Evolutionary conservation across 2,113 vertebrate genomes (phyloP), one percentile per base, ranked within the genome.

Genomic region (Pollimyrus isidori): DNA sequence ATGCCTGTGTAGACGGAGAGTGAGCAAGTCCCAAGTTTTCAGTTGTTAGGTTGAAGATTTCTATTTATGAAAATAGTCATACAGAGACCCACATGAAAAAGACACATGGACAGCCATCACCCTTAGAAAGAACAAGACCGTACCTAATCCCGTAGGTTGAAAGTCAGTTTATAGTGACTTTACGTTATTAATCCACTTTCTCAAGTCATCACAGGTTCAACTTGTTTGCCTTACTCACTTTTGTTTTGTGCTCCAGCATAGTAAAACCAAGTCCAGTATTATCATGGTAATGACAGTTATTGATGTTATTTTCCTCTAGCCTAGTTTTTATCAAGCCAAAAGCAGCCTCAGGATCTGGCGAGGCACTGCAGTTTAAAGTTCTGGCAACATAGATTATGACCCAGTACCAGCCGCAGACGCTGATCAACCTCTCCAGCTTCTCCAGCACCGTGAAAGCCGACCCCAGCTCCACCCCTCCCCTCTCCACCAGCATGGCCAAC

Each of bases 401-500:
- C 95, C 96, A 97, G 93, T 97, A 96, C 94, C 96, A 96, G 91
- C 94, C 96, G 50, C 96, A 96, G 90, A 93, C 96, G 87, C 93
- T 97, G 91, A 96, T 97, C 94, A 97, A 96, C 92, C 94, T 97
- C 87, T 96, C 97, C 93, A 96, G 93, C 93, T 97, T 97, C 91
- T 96, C 96, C 91, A 95, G 94, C 0, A 92, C 80, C 15, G 87
- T 96, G 91, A 97, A 97, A 91, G 93, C 95, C 0, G 96, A 96
- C 89, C 95, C 95, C 69, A 93, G 95, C 87, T 95, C 94, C 90
- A 95, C 95, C 2, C 95, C 96, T 13, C 94, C 96, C 0, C 94
- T 96, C 90, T 96, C 95, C 94, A 96, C 95, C 91, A 93, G 87
- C 93, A 99, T 99, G 98, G 98, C 98, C 84, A 99, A 99, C 93